Evolutionary conservation across 2,113 vertebrate species (phyloP), one percentile per base, ranked within the genome.

Genomic region (Macquaria australasica): DNA sequence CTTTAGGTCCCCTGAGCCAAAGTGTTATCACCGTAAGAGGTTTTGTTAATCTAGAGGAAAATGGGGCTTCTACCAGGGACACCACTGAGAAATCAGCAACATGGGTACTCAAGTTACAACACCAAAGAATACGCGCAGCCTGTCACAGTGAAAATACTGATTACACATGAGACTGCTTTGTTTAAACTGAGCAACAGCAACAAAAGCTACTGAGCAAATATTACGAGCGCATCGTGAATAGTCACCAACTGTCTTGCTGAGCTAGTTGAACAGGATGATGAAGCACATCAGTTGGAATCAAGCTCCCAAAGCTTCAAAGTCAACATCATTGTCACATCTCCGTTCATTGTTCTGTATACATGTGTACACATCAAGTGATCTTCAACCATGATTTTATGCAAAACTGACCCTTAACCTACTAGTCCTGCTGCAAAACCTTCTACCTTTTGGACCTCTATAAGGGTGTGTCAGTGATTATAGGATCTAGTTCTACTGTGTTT

Each of bases 211-310:
- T 78, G 81, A 84, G 51, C 18, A 80, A 82, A 90, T 62, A 84
- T 28, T 58, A 41, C 16, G 3, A 15, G 18, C 0, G 63, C 34
- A 71, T 81, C 3, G 10, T 63, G 16, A 45, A 76, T 45, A 45
- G 23, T 1, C 10, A 10, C 59, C 7, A 63, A 3, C 21, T 25
- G 10, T 45, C 20, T 28, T 31, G 34, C 25, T 70, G 63, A 88
- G 58, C 84, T 78, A 21, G 83, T 85, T 63, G 5, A 83, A 84
- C 84, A 82, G 80, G 88, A 86, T 87, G 45, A 60, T 31, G 45
- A 34, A 43, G 39, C 16, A n/a, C 6, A 72, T 51, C 18, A 39
- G 23, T 3, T 55, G 21, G 31, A 76, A 82, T 48, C 23, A 67
- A 73, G 14, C 16, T 11, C 8, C 14, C 16, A 21, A 8, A 51